Conservation (phyloP, 1,140 invertebrate species). For the Bactericera cockerelli region DNA sequence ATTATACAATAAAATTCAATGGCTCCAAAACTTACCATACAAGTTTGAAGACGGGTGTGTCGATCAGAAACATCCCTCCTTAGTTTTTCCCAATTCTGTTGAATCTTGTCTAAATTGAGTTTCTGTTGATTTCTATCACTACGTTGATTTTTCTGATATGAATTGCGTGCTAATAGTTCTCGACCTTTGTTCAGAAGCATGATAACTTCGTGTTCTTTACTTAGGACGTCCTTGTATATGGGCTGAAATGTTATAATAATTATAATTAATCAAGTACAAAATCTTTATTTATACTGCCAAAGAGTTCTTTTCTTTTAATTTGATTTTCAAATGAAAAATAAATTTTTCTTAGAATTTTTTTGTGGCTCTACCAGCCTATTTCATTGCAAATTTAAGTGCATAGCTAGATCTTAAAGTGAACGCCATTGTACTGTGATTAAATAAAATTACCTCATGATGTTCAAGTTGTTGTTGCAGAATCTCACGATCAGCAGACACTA, state of each 20-base stretch:
- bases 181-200: conserved; percentile 85
- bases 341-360: conserved; percentile 2
- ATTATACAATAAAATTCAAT: too few relatives aligned
- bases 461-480: conserved; percentile 71
- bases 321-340: neutral
- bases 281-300: too few relatives aligned
- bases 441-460: conserved; percentile 63
- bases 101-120: conserved; percentile 69
- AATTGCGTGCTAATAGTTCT: conserved; percentile 46
- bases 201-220: conserved; percentile 82
- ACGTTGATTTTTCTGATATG: conserved; percentile 30
- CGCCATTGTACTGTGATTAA: too few relatives aligned
- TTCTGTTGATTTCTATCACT: conserved; percentile 36
- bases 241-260: conserved; percentile 40
- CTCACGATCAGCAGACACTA: conserved; percentile 72
- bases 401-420: too few relatives aligned
- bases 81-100: conserved; percentile 76
- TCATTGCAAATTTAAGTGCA: too few relatives aligned
- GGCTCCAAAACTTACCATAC: conserved; percentile 41
- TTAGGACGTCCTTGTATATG: conserved; percentile 71
- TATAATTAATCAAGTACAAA: neutral
- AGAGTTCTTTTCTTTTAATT: neutral
- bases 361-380: too few relatives aligned
- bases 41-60: conserved; percentile 69
- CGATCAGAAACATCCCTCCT: conserved; percentile 70